These are phyloP conservation scores for Venustoraphidia nigricollis DNA, from an alignment of 2,888 invertebrate species.

Conservation along the genomic window DNA sequence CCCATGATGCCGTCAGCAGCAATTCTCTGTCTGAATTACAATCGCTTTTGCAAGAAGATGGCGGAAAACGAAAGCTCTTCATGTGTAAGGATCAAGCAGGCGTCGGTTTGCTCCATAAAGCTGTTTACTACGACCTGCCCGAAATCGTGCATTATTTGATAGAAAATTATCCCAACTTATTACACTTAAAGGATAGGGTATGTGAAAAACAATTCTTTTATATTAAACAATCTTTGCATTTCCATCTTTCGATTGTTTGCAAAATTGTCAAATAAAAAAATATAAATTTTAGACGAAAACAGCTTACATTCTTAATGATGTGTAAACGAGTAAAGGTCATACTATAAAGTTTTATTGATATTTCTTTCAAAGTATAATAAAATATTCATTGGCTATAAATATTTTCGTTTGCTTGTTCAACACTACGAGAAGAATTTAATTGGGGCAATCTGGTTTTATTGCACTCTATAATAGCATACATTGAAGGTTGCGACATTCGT, in stretches of 20 bases:
- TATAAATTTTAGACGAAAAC: background rate
- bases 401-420: too few relatives aligned
- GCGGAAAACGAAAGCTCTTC: slow-evolving; percentile 32
- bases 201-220: slow-evolving; percentile 19
- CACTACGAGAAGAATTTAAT: too few relatives aligned
- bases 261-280: background rate
- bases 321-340: too few relatives aligned
- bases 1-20: slow-evolving; percentile 60
- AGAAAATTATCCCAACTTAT: slow-evolving; percentile 46
- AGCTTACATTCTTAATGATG: too few relatives aligned
- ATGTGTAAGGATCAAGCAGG: slow-evolving; percentile 53
- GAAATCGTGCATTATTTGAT: slow-evolving; percentile 59
- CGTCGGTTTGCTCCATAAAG: slow-evolving; percentile 63
- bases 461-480: too few relatives aligned
- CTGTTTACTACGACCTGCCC: slow-evolving; percentile 56
- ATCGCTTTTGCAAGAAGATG: slow-evolving; percentile 31
- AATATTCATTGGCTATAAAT: too few relatives aligned
- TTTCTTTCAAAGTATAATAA: too few relatives aligned
- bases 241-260: background rate
- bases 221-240: background rate
- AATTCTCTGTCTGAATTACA: slow-evolving; percentile 55
- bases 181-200: slow-evolving; percentile 55
- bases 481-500: too few relatives aligned
- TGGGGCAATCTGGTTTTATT: too few relatives aligned
- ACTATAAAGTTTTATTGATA: too few relatives aligned